phyloP scores from a whole-genome alignment of 2,797 vertebrate species.

The Ptychadena robeensis region DNA sequence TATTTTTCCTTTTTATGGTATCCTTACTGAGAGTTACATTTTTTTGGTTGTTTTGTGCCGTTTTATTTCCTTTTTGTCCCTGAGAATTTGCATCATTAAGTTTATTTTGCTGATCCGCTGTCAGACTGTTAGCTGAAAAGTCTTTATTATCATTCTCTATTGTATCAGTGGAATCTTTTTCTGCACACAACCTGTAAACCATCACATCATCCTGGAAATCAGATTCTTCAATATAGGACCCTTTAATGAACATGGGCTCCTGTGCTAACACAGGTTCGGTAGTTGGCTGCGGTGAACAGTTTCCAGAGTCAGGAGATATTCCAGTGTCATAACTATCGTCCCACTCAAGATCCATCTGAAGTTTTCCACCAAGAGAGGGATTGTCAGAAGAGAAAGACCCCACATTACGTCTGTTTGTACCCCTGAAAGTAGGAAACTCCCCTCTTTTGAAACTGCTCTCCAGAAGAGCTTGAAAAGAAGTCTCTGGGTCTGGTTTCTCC shows the following conservation, averaged over 20 bases:
- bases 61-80: conserved; percentile 58
- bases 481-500: conserved; percentile 84
- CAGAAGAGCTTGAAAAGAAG: conserved; percentile 75
- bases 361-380: conserved; percentile 68
- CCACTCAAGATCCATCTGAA: conserved; percentile 92
- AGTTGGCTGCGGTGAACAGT: conserved; percentile 63
- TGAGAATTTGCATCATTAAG: conserved; percentile 29
- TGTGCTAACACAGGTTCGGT: conserved; percentile 60
- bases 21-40: conserved; percentile 63
- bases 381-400: conserved; percentile 54
- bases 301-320: conserved; percentile 75
- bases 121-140: conserved; percentile 42
- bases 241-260: conserved; percentile 86
- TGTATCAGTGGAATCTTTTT: conserved; percentile 81
- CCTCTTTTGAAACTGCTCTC: conserved; percentile 72
- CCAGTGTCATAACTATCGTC: conserved; percentile 93
- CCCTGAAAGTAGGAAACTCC: conserved; percentile 62
- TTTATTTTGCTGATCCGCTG: conserved; percentile 71
- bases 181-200: conserved; percentile 91
- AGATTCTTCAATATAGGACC: conserved; percentile 91
- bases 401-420: conserved; percentile 62
- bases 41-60: conserved; percentile 64
- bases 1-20: conserved; percentile 56
- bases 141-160: conserved; percentile 58
- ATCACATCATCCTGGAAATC: conserved; percentile 96